Evolutionary conservation across 2,888 invertebrate species (phyloP), one percentile per base, ranked within the genome.

Genomic region (Eupithecia dodoneata): DNA sequence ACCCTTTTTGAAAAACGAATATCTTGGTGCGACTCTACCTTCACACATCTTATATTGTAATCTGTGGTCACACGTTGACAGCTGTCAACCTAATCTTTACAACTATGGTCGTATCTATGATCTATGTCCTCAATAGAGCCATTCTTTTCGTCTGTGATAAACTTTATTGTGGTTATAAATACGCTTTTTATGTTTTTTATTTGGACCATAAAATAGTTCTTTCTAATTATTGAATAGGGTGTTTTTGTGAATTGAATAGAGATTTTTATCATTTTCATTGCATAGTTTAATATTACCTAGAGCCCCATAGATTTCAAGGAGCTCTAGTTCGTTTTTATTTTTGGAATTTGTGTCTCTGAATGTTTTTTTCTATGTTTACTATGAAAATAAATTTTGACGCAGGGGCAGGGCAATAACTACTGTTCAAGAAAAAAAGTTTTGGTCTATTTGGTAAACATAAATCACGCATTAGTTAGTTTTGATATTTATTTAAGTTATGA

Each of bases 31-130:
- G 12, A 4, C 41, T 41, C 41, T 41, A 18, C 13, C 4, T 5
- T 41, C n/a, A 10, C n/a, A n/a, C 44, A 10, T 7, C 9, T 9
- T 13, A n/a, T n/a, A n/a, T 2, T n/a, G 15, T 69, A 69, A 69
- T 45, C 67, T n/a, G 44, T 69, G 67, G 67, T 18, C 67, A 45
- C 67, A 45, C n/a, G n/a, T 72, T 78, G 76, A 81, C 81, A 82
- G 77, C 79, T 82, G 81, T 79, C 79, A 75, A 63, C 30, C 75
- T 76, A 71, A 71, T 70, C 76, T 76, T 72, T 65, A 77, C 73
- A 79, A 77, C 45, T 44, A 55, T 75, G n/a, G n/a, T 9, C 15
- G 70, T 81, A 80, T 81, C 79, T 81, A 74, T 73, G 70, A 80
- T 81, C 77, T 81, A 72, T 71, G 63, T 42, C 69, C 18, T 69